These are phyloP conservation scores for Saturnia pavonia DNA, from an alignment of 2,888 invertebrate genomes.

Conservation along the genomic window DNA sequence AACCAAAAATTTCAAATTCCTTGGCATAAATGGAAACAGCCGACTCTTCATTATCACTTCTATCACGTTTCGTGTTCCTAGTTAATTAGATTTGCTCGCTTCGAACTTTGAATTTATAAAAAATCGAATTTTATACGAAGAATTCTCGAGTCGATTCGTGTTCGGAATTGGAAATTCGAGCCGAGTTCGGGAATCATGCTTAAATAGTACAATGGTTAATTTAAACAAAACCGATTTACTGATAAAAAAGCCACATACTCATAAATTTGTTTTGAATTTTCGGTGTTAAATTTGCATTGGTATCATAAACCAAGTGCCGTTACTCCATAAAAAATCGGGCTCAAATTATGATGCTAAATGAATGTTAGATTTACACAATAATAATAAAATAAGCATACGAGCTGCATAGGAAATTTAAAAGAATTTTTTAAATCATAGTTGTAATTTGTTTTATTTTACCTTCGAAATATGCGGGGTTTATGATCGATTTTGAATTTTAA, in stretches of 20 bases:
- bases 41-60: slow-evolving; percentile 41
- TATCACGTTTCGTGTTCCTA: slow-evolving; percentile 55
- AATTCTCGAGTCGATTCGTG: slow-evolving; percentile 48
- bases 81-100: slow-evolving; percentile 55
- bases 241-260: neutral
- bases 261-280: neutral
- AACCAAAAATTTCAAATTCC: slow-evolving; percentile 56
- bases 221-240: neutral
- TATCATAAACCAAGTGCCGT: neutral
- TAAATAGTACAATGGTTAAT: slow-evolving; percentile 23
- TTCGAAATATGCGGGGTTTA: neutral
- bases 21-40: slow-evolving; percentile 62
- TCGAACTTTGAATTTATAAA: slow-evolving; percentile 44
- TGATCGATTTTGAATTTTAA: slow-evolving; percentile 7
- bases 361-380: no score
- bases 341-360: slow-evolving; percentile 14
- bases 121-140: slow-evolving; percentile 54
- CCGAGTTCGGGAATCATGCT: slow-evolving; percentile 41
- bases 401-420: neutral
- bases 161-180: slow-evolving; percentile 47
- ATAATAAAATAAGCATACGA: no score
- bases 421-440: neutral
- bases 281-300: neutral
- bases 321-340: neutral
- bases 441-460: neutral